These are phyloP conservation scores for Pollimyrus isidori DNA, from an alignment of 2,113 vertebrate species.

Conservation along the genomic window DNA sequence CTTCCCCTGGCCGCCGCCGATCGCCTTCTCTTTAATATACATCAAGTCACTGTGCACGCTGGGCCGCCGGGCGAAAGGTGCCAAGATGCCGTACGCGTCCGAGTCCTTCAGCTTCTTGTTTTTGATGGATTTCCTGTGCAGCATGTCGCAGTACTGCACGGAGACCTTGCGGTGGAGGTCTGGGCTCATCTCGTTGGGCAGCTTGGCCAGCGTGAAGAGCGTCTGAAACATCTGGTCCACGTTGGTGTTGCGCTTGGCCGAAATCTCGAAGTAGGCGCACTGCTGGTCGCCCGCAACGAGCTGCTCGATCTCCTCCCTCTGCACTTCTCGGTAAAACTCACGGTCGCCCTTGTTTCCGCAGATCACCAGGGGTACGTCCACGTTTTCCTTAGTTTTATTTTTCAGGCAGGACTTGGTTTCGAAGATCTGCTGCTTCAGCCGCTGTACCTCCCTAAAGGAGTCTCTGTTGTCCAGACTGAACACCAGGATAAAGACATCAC, in stretches of 20 bases:
- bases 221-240: slow-evolving; percentile 92
- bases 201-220: slow-evolving; percentile 86
- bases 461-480: slow-evolving; percentile 95
- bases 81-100: slow-evolving; percentile 85
- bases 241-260: slow-evolving; percentile 90
- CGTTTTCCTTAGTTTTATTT: slow-evolving; percentile 88
- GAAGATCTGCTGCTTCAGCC: slow-evolving; percentile 87
- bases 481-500: slow-evolving; percentile 91
- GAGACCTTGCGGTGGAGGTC: slow-evolving; percentile 91
- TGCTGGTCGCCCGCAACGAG: slow-evolving; percentile 75
- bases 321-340: slow-evolving; percentile 77
- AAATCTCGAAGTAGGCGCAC: slow-evolving; percentile 94
- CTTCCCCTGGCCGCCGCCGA: slow-evolving; percentile 71
- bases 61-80: slow-evolving; percentile 84
- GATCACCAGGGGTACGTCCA: slow-evolving; percentile 88
- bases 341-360: slow-evolving; percentile 94
- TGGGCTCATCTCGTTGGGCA: slow-evolving; percentile 95
- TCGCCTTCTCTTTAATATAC: slow-evolving; percentile 90
- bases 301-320: slow-evolving; percentile 75
- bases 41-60: slow-evolving; percentile 97
- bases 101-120: slow-evolving; percentile 75
- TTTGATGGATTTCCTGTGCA: slow-evolving; percentile 77
- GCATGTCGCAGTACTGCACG: slow-evolving; percentile 83
- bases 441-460: slow-evolving; percentile 92
- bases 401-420: slow-evolving; percentile 94